These are phyloP conservation scores for Gasterosteus aculeatus DNA, from an alignment of 2,113 vertebrate genomes.

Conservation along the genomic window DNA sequence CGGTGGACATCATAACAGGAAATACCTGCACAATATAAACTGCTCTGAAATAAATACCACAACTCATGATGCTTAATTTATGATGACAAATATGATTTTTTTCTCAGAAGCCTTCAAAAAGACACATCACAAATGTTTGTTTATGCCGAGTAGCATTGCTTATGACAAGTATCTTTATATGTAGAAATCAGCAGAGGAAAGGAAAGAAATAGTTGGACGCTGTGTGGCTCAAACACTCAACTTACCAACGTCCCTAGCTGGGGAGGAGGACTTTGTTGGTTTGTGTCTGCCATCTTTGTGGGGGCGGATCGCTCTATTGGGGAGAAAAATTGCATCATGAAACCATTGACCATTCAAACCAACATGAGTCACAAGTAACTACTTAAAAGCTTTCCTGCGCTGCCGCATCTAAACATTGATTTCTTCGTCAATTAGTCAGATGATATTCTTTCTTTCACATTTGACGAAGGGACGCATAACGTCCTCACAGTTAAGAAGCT, in stretches of 20 bases:
- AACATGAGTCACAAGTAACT: neutral
- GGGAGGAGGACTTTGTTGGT: slow-evolving; percentile 61
- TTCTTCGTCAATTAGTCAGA: neutral
- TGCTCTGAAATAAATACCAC: neutral
- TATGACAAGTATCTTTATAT: neutral
- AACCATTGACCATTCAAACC: neutral
- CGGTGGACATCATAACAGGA: neutral
- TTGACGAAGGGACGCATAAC: neutral
- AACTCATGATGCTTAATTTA: neutral
- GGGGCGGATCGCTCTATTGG: slow-evolving; percentile 35
- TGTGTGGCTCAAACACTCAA: neutral
- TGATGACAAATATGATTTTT: neutral
- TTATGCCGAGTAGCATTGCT: neutral
- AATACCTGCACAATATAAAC: neutral
- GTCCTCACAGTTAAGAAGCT: neutral
- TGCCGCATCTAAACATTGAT: neutral
- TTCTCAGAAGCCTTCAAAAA: neutral
- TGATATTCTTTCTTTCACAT: neutral
- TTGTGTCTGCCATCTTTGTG: slow-evolving; percentile 80
- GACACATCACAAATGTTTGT: neutral
- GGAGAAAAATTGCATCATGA: slow-evolving; percentile 5
- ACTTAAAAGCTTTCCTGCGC: neutral
- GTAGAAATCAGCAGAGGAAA: neutral
- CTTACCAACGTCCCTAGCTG: slow-evolving; percentile 76
- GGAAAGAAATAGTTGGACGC: neutral